Base-by-base conservation (phyloP, 37 sponge, comb jelly and placozoan genomes). In the Chondrosia reniformis region DNA sequence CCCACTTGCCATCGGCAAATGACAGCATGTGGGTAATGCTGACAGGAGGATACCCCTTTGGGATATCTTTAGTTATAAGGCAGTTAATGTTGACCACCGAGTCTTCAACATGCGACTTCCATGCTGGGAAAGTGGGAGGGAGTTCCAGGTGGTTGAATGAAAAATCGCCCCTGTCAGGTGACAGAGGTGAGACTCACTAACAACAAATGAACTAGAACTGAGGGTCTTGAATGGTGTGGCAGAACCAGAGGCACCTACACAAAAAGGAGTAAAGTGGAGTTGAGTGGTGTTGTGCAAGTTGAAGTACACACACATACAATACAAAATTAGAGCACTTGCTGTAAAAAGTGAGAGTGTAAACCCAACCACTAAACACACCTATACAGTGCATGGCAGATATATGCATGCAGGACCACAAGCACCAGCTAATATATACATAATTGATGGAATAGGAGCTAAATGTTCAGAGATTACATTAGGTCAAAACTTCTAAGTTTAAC, bases 221-320 rank as follows among this genome's bases (percentile, higher is more conserved):
- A 49, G 54, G 54, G 54, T 17, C 54, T 49, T 49, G 54, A 49
- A 17, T 49, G 15, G 54, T 17, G 17, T 49, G 54, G 54, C 54
- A 49, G 54, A 49, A 49, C 54, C 54, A 49, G 54, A 49, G 54
- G 54, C 54, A 49, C 54, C 54, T 49, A 17, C 54, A 49, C 54
- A 49, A 49, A 49, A 49, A 17, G 54, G 54, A 49, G 54, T 49
- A 49, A 12, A 49, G 54, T 49, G 54, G 17, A 49, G 54, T 12
- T 49, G 54, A n/a, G 12, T 49, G 54, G 54, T 49, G 17, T 49
- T 17, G 17, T 49, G 54, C 54, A 17, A 49, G 54, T 12, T 49
- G 54, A 49, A 49, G 17, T 19, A 49, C 54, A 49, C n/a, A n/a
- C 54, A 49, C 54, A 49, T 49, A 49, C 54, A 49, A 49, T 49